phyloP scores from a whole-genome alignment of 1,140 invertebrate genomes.

The Drosophila athabasca region DNA sequence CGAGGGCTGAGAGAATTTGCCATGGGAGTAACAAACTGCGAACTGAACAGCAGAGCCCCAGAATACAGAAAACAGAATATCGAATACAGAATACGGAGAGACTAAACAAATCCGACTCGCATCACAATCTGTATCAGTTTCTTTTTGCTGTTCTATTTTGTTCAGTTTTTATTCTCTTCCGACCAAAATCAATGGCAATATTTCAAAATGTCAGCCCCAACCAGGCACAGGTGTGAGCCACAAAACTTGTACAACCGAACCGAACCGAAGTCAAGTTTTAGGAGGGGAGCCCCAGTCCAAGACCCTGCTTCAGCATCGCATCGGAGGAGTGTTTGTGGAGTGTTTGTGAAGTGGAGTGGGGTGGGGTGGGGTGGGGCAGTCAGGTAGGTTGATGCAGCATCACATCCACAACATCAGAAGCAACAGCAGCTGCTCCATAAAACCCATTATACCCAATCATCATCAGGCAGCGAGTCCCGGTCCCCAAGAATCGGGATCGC shows the following conservation, averaged over 20 bases:
- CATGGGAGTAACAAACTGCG: constrained; percentile 64
- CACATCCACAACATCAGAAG: constrained; percentile 36
- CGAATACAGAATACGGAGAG: too few relatives aligned
- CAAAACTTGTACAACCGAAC: constrained; percentile 71
- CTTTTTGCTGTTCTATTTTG: constrained; percentile 4
- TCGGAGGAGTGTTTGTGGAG: neutral
- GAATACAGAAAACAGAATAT: too few relatives aligned
- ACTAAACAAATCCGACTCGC: constrained; percentile 41
- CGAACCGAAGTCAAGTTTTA: constrained; percentile 16
- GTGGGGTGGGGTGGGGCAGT: neutral
- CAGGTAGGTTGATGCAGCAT: constrained; percentile 27
- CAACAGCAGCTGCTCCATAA: constrained; percentile 78
- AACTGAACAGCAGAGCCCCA: constrained; percentile 10
- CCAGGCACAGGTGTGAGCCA: constrained; percentile 78
- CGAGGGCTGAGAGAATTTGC: constrained; percentile 42
- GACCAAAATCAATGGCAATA: constrained; percentile 77
- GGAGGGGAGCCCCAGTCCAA: constrained; percentile 4
- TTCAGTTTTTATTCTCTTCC: constrained; percentile 25
- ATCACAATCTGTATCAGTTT: constrained; percentile 69
- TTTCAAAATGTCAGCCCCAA: constrained; percentile 75
- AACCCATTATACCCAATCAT: constrained; percentile 82
- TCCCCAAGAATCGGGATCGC: constrained; percentile 56
- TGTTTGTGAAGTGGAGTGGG: too few relatives aligned
- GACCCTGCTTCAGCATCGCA: neutral
- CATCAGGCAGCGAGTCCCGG: constrained; percentile 66